A percentile compares a stretch with the other conserved stretches of the same genome.
Conservation (phyloP, 1,140 invertebrate species). For the Papilio glaucus region DNA sequence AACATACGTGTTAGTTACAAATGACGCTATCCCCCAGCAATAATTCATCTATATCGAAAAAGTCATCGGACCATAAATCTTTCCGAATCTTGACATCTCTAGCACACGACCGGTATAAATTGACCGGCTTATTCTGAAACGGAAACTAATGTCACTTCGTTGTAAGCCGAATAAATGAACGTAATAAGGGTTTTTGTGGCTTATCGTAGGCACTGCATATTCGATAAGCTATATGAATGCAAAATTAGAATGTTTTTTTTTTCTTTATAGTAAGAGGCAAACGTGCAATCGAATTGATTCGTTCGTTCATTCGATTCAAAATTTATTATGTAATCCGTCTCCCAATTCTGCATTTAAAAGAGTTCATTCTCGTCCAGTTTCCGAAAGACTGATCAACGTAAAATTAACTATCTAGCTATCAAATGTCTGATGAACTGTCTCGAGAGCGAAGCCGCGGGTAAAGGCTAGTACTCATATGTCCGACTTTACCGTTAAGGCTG, state of each 20-base stretch:
- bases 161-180: not conserved
- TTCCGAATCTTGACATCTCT: slow-evolving; percentile 9
- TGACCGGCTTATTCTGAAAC: too few species aligned
- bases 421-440: too few species aligned
- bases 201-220: not conserved
- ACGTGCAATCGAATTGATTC: not conserved
- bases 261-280: not conserved
- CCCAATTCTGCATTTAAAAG: too few species aligned
- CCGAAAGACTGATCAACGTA: too few species aligned
- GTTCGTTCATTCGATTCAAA: too few species aligned
- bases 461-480: not conserved
- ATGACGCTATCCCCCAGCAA: not conserved
- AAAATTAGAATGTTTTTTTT: not conserved
- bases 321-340: too few species aligned
- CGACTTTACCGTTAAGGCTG: not conserved
- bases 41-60: not conserved
- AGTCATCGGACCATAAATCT: not conserved
- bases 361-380: too few species aligned
- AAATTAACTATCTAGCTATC: too few species aligned
- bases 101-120: slow-evolving; percentile 1
- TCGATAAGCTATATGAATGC: not conserved
- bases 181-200: not conserved
- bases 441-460: too few species aligned
- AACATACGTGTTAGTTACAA: not conserved
- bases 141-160: not conserved